Evolutionary conservation across 2,888 invertebrate genomes (phyloP).

Genomic region (Muscina levida): DNA sequence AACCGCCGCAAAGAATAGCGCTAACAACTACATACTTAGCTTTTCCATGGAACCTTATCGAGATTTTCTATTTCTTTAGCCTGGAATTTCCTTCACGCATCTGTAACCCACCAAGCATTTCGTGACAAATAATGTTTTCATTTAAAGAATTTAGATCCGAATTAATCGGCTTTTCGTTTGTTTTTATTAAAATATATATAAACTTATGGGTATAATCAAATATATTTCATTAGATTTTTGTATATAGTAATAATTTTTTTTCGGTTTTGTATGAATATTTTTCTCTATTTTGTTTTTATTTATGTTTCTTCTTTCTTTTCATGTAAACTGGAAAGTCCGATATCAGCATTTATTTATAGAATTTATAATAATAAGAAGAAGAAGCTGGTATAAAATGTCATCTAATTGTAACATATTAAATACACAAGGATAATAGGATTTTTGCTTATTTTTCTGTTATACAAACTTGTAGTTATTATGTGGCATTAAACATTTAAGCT

Average conservation of each 20-base stretch:
- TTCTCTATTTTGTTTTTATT: background rate
- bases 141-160: too few relatives aligned
- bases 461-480: constrained; percentile 5
- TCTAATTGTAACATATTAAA: constrained; percentile 27
- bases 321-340: constrained; percentile 1
- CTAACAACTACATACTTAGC: too few relatives aligned
- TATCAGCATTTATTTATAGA: too few relatives aligned
- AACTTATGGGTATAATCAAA: constrained; percentile 16
- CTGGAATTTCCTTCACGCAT: too few relatives aligned
- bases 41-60: too few relatives aligned
- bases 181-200: constrained; percentile 58
- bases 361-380: constrained; percentile 31
- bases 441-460: constrained; percentile 16
- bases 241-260: constrained; percentile 2
- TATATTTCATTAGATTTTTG: constrained; percentile 20
- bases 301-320: background rate
- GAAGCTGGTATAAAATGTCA: constrained; percentile 39
- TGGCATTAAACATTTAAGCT: constrained; percentile 37
- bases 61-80: too few relatives aligned
- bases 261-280: constrained; percentile 44
- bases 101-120: too few relatives aligned
- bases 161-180: constrained; percentile 9
- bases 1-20: too few relatives aligned
- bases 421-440: too few relatives aligned
- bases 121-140: too few relatives aligned